These are phyloP conservation scores for Condylura cristata DNA, from an alignment of 2,113 vertebrate genomes.

Conservation along the genomic window DNA sequence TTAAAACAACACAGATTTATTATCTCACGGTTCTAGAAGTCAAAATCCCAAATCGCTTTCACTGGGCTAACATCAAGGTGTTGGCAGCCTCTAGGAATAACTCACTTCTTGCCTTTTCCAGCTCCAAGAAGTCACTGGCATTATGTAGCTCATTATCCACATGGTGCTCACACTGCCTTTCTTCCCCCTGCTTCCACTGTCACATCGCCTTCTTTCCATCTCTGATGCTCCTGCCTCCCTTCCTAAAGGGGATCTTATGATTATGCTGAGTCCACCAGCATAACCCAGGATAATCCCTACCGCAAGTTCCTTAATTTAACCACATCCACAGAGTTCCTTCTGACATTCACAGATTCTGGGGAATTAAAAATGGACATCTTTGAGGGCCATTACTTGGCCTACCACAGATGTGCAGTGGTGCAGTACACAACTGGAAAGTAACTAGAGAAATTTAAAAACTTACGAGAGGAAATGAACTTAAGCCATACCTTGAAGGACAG, in stretches of 20 bases:
- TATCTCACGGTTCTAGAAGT: not conserved
- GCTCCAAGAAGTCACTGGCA: not conserved
- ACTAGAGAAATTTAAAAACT: not conserved
- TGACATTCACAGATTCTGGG: not conserved
- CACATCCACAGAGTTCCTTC: not conserved
- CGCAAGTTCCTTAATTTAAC: not conserved
- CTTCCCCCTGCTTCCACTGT: not conserved
- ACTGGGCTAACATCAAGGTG: not conserved
- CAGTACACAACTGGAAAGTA: not conserved
- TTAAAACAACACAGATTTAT: conserved; percentile 6
- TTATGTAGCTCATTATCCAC: not conserved
- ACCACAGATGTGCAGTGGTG: not conserved
- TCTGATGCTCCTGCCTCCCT: not conserved
- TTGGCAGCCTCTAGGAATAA: not conserved
- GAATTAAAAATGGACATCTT: not conserved
- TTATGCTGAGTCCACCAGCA: not conserved
- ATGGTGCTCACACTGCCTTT: not conserved
- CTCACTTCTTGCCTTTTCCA: not conserved
- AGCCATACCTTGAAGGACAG: not conserved
- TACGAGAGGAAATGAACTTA: conserved; percentile 10
- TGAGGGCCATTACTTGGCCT: not conserved
- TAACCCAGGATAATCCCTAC: not conserved
- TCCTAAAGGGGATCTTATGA: not conserved
- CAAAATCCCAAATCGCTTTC: not conserved
- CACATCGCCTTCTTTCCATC: not conserved